Conservation (phyloP, 2,888 invertebrate genomes). For the Watsonalla binaria region DNA sequence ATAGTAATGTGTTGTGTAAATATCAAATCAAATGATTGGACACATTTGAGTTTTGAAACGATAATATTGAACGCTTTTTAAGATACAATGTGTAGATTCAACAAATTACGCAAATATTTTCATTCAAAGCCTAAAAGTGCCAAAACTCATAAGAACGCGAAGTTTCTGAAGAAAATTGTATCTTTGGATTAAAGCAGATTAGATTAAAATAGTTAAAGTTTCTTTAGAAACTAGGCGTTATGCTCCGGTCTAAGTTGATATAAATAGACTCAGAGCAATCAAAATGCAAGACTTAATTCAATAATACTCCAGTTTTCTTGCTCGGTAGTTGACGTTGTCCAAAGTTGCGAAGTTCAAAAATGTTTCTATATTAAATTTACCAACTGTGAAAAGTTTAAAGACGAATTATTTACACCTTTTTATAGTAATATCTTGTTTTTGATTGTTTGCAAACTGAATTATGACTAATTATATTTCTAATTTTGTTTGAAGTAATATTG, state of each 20-base stretch:
- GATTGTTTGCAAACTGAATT: too few species aligned
- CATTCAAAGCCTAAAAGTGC: slow-evolving; percentile 1
- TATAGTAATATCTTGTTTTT: too few species aligned
- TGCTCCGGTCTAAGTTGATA: not conserved
- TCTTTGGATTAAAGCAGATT: not conserved
- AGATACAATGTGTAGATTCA: not conserved
- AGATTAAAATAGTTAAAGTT: not conserved
- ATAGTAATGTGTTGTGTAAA: slow-evolving; percentile 17
- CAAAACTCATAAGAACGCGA: not conserved
- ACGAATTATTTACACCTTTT: too few species aligned
- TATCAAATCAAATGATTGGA: slow-evolving; percentile 26
- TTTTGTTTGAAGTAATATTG: not conserved
- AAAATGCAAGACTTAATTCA: too few species aligned
- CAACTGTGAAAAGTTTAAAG: too few species aligned
- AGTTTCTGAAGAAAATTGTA: not conserved
- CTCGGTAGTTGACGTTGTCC: too few species aligned
- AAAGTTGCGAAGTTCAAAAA: too few species aligned
- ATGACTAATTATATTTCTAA: too few species aligned
- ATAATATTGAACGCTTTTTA: not conserved
- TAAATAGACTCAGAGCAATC: not conserved
- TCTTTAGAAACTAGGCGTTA: not conserved
- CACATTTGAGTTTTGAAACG: not conserved
- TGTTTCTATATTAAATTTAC: too few species aligned
- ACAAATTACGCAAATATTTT: too few species aligned
- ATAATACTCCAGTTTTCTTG: too few species aligned